Percentiles rank a stretch among this genome's conserved stretches.
Evolutionary conservation across 2,797 vertebrate species (phyloP).

Genomic region (Enteromius unitaeniatus): DNA sequence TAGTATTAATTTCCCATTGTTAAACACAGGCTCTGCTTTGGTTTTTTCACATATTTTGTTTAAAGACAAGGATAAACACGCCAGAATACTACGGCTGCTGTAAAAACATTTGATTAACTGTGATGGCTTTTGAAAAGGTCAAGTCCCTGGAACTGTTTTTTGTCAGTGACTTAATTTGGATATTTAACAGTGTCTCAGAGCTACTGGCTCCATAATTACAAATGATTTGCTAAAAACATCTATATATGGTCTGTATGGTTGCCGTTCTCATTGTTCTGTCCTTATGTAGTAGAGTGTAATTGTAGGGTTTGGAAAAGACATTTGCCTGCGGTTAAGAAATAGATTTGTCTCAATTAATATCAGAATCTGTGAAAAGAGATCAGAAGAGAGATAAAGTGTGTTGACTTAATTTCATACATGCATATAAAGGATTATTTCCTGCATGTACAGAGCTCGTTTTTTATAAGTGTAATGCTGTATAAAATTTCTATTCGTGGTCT

Average conservation of each 20-base stretch:
- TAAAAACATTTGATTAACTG: conserved; percentile 63
- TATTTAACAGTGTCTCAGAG: conserved; percentile 31
- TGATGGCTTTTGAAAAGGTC: conserved; percentile 63
- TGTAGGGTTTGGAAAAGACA: not conserved
- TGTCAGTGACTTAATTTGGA: conserved; percentile 43
- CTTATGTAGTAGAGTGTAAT: not conserved
- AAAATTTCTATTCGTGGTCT: conserved; percentile 54
- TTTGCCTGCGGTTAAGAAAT: not conserved
- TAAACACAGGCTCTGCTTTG: conserved; percentile 47
- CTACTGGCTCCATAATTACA: conserved; percentile 1
- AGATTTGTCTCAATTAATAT: not conserved
- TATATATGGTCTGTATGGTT: not conserved
- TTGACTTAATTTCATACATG: not conserved
- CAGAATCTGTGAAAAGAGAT: conserved; percentile 8
- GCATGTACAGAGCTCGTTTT: conserved; percentile 65
- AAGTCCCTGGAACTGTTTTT: conserved; percentile 53
- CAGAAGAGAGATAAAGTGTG: not conserved
- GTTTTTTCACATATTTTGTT: conserved; percentile 65
- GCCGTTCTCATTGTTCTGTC: conserved; percentile 3
- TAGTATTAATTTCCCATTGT: conserved; percentile 46
- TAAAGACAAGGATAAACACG: conserved; percentile 54
- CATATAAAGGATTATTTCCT: conserved; percentile 46
- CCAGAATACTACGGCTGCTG: conserved; percentile 62
- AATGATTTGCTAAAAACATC: conserved; percentile 37
- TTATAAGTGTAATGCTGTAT: conserved; percentile 56